Evolutionary conservation across 2,888 invertebrate species (phyloP).

Genomic region (Latrodectus hesperus): DNA sequence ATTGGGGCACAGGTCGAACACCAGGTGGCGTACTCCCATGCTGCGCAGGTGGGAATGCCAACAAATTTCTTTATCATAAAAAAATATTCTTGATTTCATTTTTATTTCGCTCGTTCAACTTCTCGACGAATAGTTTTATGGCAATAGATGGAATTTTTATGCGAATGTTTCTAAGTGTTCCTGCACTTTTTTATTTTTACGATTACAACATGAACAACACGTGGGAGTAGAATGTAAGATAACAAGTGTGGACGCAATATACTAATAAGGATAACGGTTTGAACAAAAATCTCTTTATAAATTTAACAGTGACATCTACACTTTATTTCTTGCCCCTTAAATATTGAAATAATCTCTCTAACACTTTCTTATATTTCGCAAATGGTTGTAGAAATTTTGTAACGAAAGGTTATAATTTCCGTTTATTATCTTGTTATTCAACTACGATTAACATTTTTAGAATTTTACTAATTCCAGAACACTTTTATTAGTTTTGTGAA

Average conservation of each 20-base stretch:
- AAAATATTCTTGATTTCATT: constrained; percentile 27
- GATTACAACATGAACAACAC: not conserved
- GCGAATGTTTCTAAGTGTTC: not conserved
- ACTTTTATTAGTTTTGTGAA: too few relatives aligned
- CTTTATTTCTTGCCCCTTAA: too few relatives aligned
- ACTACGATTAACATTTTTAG: too few relatives aligned
- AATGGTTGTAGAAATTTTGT: too few relatives aligned
- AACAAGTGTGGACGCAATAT: constrained; percentile 10
- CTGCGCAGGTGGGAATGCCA: constrained; percentile 47
- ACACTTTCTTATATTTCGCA: too few relatives aligned
- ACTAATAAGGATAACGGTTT: not conserved
- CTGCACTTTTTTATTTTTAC: not conserved
- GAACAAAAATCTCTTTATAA: not conserved
- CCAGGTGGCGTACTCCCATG: constrained; percentile 49
- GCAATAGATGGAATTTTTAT: constrained; percentile 16
- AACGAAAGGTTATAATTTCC: too few relatives aligned
- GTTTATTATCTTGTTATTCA: too few relatives aligned
- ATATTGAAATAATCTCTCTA: too few relatives aligned
- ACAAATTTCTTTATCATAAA: constrained; percentile 39
- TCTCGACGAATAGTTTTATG: constrained; percentile 18
- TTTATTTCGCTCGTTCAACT: not conserved
- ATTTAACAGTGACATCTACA: too few relatives aligned
- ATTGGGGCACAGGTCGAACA: constrained; percentile 61
- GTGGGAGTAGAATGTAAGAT: constrained; percentile 18
- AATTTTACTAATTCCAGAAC: too few relatives aligned